Conservation (phyloP, 2,113 vertebrate species). For the Macroglossus sobrinus region DNA sequence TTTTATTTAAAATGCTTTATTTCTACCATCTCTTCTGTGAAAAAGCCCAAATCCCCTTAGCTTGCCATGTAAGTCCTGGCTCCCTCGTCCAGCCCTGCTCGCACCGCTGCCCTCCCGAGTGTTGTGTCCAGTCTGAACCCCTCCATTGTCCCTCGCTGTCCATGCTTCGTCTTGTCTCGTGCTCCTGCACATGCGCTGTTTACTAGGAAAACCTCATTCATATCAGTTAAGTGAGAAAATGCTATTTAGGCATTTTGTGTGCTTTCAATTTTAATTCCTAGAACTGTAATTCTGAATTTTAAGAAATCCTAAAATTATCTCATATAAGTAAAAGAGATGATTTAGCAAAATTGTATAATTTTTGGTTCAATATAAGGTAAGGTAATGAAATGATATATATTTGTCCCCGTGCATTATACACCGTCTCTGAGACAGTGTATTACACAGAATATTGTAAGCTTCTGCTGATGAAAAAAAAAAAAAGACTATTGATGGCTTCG, state of each 20-base stretch:
- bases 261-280: background rate
- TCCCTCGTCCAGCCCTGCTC: no score
- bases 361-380: background rate
- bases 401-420: background rate
- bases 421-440: background rate
- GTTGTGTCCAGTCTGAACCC: background rate
- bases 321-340: background rate
- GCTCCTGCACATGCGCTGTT: rapidly evolving
- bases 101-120: background rate
- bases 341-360: background rate
- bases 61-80: background rate
- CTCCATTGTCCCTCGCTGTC: background rate
- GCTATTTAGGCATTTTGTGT: background rate
- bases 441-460: background rate
- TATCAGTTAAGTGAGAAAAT: background rate
- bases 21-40: background rate
- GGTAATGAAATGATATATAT: background rate
- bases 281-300: background rate
- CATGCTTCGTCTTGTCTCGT: no score
- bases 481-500: background rate
- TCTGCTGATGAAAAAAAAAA: background rate
- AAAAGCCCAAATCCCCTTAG: background rate
- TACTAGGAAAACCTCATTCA: background rate
- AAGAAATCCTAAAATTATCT: background rate
- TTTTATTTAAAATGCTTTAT: background rate